Conservation (phyloP, 2,113 vertebrate genomes). For the Sander vitreus region DNA sequence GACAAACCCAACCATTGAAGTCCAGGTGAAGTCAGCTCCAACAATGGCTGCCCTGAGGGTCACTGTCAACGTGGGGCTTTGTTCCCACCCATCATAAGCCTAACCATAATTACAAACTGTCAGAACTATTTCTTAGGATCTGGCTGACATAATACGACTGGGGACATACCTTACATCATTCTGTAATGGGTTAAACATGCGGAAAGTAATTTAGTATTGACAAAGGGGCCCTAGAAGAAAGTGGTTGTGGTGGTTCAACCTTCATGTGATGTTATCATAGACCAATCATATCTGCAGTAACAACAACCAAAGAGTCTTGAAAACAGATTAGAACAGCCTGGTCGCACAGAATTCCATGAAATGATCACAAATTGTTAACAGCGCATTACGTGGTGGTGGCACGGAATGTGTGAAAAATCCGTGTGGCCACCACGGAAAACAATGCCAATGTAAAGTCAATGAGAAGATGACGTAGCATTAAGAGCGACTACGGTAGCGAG, state of each 20-base stretch:
- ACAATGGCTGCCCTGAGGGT: slow-evolving; percentile 60
- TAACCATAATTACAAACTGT: slow-evolving; percentile 43
- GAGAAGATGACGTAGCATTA: too few relatives aligned
- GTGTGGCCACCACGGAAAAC: too few relatives aligned
- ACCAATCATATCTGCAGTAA: neutral
- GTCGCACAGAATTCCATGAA: too few relatives aligned
- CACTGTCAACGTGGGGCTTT: slow-evolving; percentile 40
- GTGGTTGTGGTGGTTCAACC: neutral
- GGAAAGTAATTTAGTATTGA: slow-evolving; percentile 6
- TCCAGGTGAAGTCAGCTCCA: slow-evolving; percentile 48
- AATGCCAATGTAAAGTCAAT: too few relatives aligned
- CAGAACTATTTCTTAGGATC: slow-evolving; percentile 25
- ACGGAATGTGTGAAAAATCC: too few relatives aligned
- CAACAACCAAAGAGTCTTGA: neutral
- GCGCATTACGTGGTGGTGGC: too few relatives aligned
- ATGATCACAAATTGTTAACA: too few relatives aligned
- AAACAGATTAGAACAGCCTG: neutral
- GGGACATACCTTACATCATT: slow-evolving; percentile 28
- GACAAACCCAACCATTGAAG: slow-evolving; percentile 28
- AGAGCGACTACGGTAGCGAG: too few relatives aligned
- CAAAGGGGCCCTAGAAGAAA: neutral
- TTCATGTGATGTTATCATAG: neutral
- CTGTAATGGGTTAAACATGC: slow-evolving; percentile 27
- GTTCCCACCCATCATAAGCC: slow-evolving; percentile 39
- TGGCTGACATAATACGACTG: slow-evolving; percentile 29